Evolutionary conservation across 2,113 vertebrate species (phyloP), one percentile per base, ranked within the genome.

Genomic region (Saccopteryx leptura): DNA sequence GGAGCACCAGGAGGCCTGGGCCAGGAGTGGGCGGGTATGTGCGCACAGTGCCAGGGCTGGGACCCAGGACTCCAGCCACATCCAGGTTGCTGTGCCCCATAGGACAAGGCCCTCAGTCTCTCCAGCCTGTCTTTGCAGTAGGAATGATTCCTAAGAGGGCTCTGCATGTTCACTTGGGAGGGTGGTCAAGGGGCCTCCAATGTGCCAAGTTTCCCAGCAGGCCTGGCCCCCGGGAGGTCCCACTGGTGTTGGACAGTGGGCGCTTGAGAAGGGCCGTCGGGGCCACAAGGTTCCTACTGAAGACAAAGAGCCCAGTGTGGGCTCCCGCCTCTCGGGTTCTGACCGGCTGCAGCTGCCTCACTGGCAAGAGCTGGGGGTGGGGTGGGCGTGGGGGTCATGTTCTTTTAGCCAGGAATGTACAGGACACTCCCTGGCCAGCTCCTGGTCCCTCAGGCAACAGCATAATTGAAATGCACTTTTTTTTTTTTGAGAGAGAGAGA

Each of bases 291-390:
- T 96, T 98, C 97, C 96, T 89, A 96, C 74, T 39, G 2, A 80
- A 94, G 91, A 98, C 97, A 98, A 98, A 98, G 97, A 91, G 48
- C 60, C 69, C 93, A 97, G 78, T 98, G 97, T 98, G 91, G 94
- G 74, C 89, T 86, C 48, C 1, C 3, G 96, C 82, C 85, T 95
- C 96, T 88, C n/a, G 78, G 63, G 85, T 50, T 69, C 87, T 56
- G 95, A 88, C 96, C 97, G 97, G 97, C 97, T 97, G 94, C 97
- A 97, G 97, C 97, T 97, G 97, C 93, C 72, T 97, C 24, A 28
- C 4, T 71, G 91, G 94, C 85, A 81, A 48, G 84, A 93, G 87
- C n/a, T 39, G 93, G 96, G 94, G 90, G 90, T n/a, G 71, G 91
- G 63, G 90, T 33, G 74, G 69, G 88, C 54, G 86, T 58, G 48